Conservation (phyloP, 2,113 vertebrate genomes). For the Indri indri region DNA sequence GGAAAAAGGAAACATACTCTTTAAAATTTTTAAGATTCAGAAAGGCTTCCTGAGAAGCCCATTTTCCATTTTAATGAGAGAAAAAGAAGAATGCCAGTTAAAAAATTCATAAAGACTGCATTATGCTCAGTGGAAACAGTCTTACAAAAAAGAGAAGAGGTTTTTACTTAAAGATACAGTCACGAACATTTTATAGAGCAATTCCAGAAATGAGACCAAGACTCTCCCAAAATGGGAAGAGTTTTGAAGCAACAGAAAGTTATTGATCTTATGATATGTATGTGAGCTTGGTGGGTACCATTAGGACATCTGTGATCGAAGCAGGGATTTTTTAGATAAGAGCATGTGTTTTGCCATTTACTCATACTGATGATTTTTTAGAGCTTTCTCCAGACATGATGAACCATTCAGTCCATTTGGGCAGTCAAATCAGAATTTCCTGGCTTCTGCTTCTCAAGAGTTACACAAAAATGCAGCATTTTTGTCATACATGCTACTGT, state of each 20-base stretch:
- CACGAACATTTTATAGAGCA: background rate
- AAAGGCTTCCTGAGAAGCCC: constrained; percentile 53
- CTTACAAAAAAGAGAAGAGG: constrained; percentile 7
- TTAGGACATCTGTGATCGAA: background rate
- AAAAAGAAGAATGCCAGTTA: constrained; percentile 46
- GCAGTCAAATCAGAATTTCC: background rate
- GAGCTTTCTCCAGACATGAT: background rate
- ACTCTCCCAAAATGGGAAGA: background rate
- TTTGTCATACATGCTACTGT: background rate
- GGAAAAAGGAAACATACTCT: constrained; percentile 33
- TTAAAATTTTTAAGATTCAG: constrained; percentile 37
- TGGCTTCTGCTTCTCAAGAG: background rate
- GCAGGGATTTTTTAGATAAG: background rate
- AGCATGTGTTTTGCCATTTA: background rate
- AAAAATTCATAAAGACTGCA: constrained; percentile 69
- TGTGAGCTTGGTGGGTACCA: background rate
- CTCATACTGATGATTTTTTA: background rate
- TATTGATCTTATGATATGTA: background rate
- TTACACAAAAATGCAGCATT: background rate
- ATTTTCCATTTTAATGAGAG: constrained; percentile 68
- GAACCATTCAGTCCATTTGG: background rate
- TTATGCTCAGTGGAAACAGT: constrained; percentile 47
- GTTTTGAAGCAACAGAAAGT: constrained; percentile 16
- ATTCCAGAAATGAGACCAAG: background rate
- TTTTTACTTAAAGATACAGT: constrained; percentile 22